phyloP scores from a whole-genome alignment of 2,888 invertebrate species.

The Taenaris catops region DNA sequence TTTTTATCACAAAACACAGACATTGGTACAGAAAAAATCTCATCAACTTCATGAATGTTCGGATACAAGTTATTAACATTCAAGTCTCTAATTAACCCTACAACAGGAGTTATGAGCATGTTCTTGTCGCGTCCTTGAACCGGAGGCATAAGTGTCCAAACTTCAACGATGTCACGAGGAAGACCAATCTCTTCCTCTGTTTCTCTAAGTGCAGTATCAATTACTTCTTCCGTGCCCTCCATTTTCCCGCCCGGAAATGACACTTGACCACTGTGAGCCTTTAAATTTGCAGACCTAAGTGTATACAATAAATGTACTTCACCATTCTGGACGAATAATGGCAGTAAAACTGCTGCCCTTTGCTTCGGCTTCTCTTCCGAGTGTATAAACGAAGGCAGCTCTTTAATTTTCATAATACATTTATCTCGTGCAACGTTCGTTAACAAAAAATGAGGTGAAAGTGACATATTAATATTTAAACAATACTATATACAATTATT shows the following conservation, averaged over 20 bases:
- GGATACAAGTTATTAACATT: slow-evolving; percentile 71
- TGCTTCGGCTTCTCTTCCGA: slow-evolving; percentile 33
- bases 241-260: slow-evolving; percentile 92
- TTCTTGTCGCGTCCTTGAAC: slow-evolving; percentile 51
- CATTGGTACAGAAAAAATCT: slow-evolving; percentile 86
- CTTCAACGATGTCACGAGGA: slow-evolving; percentile 73
- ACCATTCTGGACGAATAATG: slow-evolving; percentile 85
- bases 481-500: not conserved
- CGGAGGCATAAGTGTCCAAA: slow-evolving; percentile 81
- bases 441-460: slow-evolving; percentile 62
- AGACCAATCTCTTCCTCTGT: slow-evolving; percentile 94
- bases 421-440: slow-evolving; percentile 73
- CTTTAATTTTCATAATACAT: slow-evolving; percentile 79
- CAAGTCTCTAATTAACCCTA: slow-evolving; percentile 80
- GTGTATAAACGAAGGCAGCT: slow-evolving; percentile 69
- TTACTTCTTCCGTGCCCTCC: slow-evolving; percentile 81
- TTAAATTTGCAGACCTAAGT: slow-evolving; percentile 85
- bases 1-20: slow-evolving; percentile 81
- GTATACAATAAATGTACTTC: slow-evolving; percentile 91
- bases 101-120: slow-evolving; percentile 85
- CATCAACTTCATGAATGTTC: slow-evolving; percentile 87
- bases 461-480: slow-evolving; percentile 33
- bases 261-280: slow-evolving; percentile 89
- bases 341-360: slow-evolving; percentile 90
- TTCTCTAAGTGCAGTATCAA: slow-evolving; percentile 91